Conservation (phyloP, 2,888 invertebrate genomes). For the Euplexia lucipara region DNA sequence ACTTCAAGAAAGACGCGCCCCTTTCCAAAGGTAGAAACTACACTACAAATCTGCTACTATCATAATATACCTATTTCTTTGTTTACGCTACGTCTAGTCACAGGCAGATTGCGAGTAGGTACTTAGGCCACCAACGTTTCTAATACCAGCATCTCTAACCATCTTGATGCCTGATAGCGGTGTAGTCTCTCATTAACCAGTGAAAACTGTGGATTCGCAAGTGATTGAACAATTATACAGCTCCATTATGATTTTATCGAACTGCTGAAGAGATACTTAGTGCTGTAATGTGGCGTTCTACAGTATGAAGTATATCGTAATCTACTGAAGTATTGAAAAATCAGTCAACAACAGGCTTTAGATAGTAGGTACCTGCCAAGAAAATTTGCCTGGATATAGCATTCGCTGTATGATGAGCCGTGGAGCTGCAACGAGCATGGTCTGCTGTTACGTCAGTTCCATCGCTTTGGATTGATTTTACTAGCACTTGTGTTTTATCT, state of each 20-base stretch:
- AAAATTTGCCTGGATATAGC: not conserved
- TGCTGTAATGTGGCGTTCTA: not conserved
- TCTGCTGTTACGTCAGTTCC: constrained; percentile 15
- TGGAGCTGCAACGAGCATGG: constrained; percentile 5
- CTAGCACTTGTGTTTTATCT: not conserved
- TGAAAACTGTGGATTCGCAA: not conserved
- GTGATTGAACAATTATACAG: not conserved
- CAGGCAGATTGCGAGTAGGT: too few species aligned
- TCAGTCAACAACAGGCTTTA: too few species aligned
- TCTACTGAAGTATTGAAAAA: not conserved
- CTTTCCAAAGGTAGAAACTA: too few species aligned
- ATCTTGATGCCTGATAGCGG: too few species aligned
- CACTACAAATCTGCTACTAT: too few species aligned
- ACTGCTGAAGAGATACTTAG: not conserved
- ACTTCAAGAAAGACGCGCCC: too few species aligned
- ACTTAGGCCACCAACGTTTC: too few species aligned
- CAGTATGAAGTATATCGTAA: too few species aligned
- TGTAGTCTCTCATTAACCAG: not conserved
- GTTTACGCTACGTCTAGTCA: too few species aligned
- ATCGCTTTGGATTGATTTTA: not conserved
- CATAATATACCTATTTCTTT: too few species aligned
- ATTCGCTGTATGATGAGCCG: constrained; percentile 2
- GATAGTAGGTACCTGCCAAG: constrained; percentile 2
- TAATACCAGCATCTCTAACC: too few species aligned
- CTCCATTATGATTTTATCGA: too few species aligned